A percentile compares a stretch with the other conserved stretches of the same genome.
These are phyloP conservation scores for Dasyurus viverrinus DNA, from an alignment of 2,113 vertebrate species.

Conservation along the genomic window DNA sequence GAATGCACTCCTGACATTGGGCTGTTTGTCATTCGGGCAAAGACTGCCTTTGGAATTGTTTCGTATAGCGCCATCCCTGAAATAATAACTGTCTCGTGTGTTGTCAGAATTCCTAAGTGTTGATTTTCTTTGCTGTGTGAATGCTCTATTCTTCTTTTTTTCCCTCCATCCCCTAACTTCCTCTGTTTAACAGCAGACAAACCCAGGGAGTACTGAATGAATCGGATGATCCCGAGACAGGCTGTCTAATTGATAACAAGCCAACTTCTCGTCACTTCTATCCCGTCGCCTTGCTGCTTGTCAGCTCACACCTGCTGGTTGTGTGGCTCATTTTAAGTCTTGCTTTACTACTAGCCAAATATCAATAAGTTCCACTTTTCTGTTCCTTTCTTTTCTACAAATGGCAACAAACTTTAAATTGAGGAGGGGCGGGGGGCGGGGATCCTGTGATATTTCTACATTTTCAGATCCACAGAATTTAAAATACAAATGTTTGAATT, in stretches of 20 bases:
- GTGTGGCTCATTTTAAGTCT: slow-evolving; percentile 99
- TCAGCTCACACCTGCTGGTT: slow-evolving; percentile 99
- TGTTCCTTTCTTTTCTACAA: slow-evolving; percentile 85
- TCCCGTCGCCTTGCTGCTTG: slow-evolving; percentile 98
- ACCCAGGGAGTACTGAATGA: slow-evolving; percentile 94
- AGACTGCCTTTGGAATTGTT: not conserved
- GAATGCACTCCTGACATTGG: not conserved
- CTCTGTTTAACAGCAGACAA: slow-evolving; percentile 92
- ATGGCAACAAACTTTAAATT: slow-evolving; percentile 81
- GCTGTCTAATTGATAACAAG: slow-evolving; percentile 96
- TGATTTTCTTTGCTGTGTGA: slow-evolving; percentile 82
- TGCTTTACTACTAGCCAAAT: slow-evolving; percentile 99
- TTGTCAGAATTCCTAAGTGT: slow-evolving; percentile 71
- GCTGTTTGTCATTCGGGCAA: slow-evolving; percentile 14
- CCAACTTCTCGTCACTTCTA: slow-evolving; percentile 99
- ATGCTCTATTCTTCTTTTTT: slow-evolving; percentile 77
- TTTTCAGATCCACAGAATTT: slow-evolving; percentile 81
- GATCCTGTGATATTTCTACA: slow-evolving; percentile 85
- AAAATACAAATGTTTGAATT: slow-evolving; percentile 80
- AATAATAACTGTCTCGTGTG: slow-evolving; percentile 38
- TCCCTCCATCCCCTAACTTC: slow-evolving; percentile 83
- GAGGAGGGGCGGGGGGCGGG: slow-evolving; percentile 67
- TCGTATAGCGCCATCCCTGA: slow-evolving; percentile 29
- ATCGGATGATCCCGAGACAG: slow-evolving; percentile 97
- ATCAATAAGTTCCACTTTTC: slow-evolving; percentile 92